These are phyloP conservation scores for Channallabes apus DNA, from an alignment of 2,797 vertebrate species.

Conservation along the genomic window DNA sequence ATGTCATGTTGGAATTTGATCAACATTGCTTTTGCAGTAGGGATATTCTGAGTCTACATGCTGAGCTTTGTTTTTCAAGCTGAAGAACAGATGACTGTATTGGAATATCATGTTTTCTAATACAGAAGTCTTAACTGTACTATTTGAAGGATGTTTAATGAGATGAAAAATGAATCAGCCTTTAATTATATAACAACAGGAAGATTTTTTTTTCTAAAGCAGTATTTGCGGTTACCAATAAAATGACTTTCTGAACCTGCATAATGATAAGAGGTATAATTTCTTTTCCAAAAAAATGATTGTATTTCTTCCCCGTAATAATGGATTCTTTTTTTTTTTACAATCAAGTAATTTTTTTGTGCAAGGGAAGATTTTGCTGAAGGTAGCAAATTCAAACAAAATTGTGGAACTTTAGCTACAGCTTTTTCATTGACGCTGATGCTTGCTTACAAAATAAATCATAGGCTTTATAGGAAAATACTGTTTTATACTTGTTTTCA, in stretches of 20 bases:
- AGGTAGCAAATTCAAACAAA: not conserved
- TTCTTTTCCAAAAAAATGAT: not conserved
- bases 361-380: not conserved
- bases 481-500: not conserved
- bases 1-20: conserved; percentile 8
- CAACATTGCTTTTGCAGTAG: conserved; percentile 17
- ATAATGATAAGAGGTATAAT: conserved; percentile 12
- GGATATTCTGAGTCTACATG: conserved; percentile 26
- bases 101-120: not conserved
- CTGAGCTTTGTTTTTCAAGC: not conserved
- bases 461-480: conserved; percentile 10
- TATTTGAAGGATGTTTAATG: conserved; percentile 31
- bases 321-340: too few species aligned
- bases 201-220: conserved; percentile 1
- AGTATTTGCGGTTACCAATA: conserved; percentile 27
- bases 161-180: conserved; percentile 13
- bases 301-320: not conserved
- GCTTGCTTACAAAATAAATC: not conserved
- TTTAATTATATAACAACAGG: conserved; percentile 12
- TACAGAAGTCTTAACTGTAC: not conserved
- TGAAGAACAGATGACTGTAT: not conserved
- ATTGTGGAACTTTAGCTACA: not conserved
- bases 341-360: not conserved
- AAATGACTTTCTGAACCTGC: conserved; percentile 5
- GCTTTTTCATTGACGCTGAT: not conserved